phyloP scores from a whole-genome alignment of 2,113 vertebrate species.

The Anoura caudifer region DNA sequence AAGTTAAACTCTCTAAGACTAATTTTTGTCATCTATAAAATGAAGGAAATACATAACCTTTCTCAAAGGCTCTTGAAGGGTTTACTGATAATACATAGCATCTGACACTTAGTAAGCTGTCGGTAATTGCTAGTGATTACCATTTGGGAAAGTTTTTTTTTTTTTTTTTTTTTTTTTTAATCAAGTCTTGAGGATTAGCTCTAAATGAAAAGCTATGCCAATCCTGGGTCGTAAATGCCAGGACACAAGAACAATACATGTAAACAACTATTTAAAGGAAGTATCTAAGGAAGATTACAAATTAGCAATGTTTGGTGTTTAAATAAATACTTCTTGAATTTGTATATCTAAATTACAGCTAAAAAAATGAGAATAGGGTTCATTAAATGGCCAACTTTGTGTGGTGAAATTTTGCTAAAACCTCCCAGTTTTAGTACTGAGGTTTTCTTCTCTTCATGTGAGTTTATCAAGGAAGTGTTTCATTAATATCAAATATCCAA shows the following conservation, averaged over 20 bases:
- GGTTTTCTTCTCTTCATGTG: background rate
- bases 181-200: background rate
- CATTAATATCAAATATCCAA: background rate
- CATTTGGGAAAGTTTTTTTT: background rate
- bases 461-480: background rate
- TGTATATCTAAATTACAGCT: background rate
- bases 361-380: background rate
- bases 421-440: background rate
- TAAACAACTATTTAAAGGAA: background rate
- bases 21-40: background rate
- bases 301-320: background rate
- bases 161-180: constrained; percentile 27
- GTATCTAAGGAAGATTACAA: background rate
- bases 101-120: background rate
- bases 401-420: background rate
- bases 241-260: background rate
- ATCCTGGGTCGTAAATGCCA: background rate
- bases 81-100: background rate
- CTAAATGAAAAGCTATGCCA: background rate
- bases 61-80: background rate
- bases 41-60: background rate
- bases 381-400: background rate
- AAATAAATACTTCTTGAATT: background rate
- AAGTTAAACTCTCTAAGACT: background rate
- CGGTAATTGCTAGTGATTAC: background rate